phyloP scores from a whole-genome alignment of 2,888 invertebrate genomes.

The Dendrolimus houi region DNA sequence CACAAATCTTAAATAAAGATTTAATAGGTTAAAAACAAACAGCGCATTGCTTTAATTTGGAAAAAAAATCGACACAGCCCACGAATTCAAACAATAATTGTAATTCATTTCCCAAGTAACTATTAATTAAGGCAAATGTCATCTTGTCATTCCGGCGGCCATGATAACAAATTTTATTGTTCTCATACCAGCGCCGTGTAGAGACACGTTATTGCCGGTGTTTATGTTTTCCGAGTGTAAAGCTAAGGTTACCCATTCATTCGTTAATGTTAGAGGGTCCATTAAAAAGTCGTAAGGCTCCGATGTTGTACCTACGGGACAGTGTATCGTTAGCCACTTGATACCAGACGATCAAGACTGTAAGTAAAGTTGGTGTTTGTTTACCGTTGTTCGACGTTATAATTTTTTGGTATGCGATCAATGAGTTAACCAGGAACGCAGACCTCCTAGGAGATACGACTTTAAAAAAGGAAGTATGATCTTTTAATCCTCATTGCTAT shows the following conservation, averaged over 20 bases:
- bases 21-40: too few relatives aligned
- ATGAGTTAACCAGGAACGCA: neutral
- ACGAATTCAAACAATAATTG: neutral
- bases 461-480: too few relatives aligned
- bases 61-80: neutral
- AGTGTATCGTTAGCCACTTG: conserved; percentile 69
- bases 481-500: too few relatives aligned
- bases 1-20: too few relatives aligned
- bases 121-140: neutral
- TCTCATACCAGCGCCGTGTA: neutral
- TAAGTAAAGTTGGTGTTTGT: conserved; percentile 16
- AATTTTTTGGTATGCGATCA: conserved; percentile 38
- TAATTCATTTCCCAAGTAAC: neutral
- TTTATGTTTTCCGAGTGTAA: conserved; percentile 61
- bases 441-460: neutral
- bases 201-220: conserved; percentile 16
- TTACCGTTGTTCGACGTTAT: conserved; percentile 27
- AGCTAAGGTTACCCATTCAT: conserved; percentile 71
- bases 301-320: conserved; percentile 60
- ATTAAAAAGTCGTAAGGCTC: conserved; percentile 69
- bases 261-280: conserved; percentile 57
- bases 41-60: too few relatives aligned
- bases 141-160: neutral
- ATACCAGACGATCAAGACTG: conserved; percentile 62
- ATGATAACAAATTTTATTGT: neutral